Evolutionary conservation across 2,888 invertebrate genomes (phyloP).

Genomic region (Odontocolon sp.): DNA sequence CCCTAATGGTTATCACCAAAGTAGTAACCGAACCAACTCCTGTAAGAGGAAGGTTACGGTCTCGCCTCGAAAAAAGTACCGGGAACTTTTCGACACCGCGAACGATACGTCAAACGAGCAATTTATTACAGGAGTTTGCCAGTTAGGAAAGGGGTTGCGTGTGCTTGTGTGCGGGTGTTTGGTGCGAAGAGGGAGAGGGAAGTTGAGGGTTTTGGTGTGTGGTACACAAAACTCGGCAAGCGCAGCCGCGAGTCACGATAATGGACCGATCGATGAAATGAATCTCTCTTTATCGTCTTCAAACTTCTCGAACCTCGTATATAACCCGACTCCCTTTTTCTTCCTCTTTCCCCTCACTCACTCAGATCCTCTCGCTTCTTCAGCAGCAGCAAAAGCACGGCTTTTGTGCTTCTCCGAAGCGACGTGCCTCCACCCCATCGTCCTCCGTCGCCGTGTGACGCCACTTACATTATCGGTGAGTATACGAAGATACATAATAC

Average conservation of each 20-base stretch:
- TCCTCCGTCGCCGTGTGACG: conserved; percentile 24
- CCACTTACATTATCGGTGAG: conserved; percentile 49
- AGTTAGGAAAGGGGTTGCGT: conserved; percentile 16
- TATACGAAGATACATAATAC: conserved; percentile 50
- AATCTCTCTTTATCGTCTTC: conserved; percentile 74
- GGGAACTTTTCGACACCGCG: conserved; percentile 49
- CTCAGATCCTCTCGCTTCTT: conserved; percentile 17
- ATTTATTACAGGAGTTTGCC: conserved; percentile 50
- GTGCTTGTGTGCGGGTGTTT: conserved; percentile 9
- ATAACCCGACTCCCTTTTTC: conserved; percentile 50
- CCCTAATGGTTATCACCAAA: conserved; percentile 5
- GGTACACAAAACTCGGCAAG: conserved; percentile 24
- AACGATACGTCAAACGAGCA: conserved; percentile 53
- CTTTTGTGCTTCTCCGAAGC: conserved; percentile 48
- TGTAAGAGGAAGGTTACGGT: conserved; percentile 32
- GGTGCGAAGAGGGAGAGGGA: neutral
- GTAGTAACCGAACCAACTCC: neutral
- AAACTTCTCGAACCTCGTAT: conserved; percentile 67
- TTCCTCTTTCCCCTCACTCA: conserved; percentile 2
- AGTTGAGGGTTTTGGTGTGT: conserved; percentile 13
- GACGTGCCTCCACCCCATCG: neutral
- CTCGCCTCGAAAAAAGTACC: conserved; percentile 17
- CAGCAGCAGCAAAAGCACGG: conserved; percentile 24
- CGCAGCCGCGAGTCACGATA: conserved; percentile 64
- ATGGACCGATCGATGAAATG: conserved; percentile 73